Base-by-base conservation (phyloP, 2,113 vertebrate genomes). In the Anolis carolinensis region DNA sequence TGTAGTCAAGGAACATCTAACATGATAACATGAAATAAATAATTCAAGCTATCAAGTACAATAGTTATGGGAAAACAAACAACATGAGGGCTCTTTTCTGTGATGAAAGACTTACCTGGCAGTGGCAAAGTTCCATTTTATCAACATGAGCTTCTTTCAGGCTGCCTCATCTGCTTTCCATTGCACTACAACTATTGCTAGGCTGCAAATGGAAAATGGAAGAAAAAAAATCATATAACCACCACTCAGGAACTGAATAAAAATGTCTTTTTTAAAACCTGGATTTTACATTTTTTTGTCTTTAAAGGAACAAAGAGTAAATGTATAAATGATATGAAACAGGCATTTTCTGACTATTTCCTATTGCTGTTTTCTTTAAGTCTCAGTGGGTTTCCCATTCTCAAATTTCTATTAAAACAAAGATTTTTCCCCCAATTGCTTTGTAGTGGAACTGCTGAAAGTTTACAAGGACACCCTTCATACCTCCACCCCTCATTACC, bases 341-440 rank as follows among this genome's bases (percentile, higher is more conserved):
- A 9, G 50, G 11, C 16, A 27, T 71, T 55, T 71, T 80, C 65
- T 62, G 11, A 34, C 27, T 72, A 32, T 80, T 72, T 25, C 50
- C 71, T 80, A 63, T 63, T 32, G 52, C 52, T 80, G 67, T 72
- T 79, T 73, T 34, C 63, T 74, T 73, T 63, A 44, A 25, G 68
- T 52, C 84, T 86, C 52, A 27, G 27, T 73, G 30, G 84, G 36
- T 7, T 27, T 34, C 67, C 27, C 50, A 67, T 86, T 80, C 79
- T 14, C 3, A 36, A 73, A 86, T 67, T 67, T 27, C 52, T 80
- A 73, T 86, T 73, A 80, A 86, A 79, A 80, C 77, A 73, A 79
- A 80, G 73, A 52, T 44, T 80, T 73, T 32, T 62, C 25, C 48
- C 48, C 77, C 67, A 63, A 73, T 86, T 80, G 27, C 77, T 86